phyloP scores from a whole-genome alignment of 1,140 invertebrate genomes.

The Leptinotarsa texana region DNA sequence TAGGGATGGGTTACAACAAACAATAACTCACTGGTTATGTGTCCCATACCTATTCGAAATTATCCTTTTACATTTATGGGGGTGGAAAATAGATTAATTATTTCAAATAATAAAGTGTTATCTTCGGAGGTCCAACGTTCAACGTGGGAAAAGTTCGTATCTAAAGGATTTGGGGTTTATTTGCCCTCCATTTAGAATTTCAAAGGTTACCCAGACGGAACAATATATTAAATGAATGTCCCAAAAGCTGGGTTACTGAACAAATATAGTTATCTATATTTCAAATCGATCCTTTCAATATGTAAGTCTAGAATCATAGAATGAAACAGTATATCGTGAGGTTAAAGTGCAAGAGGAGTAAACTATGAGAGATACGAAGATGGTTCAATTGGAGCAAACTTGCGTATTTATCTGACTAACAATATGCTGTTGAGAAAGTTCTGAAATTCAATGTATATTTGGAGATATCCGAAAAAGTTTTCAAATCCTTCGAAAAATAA shows the following conservation, averaged over 20 bases:
- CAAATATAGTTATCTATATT: no score
- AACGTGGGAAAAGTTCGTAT: background rate
- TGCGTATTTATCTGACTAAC: no score
- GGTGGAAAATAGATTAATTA: slow-evolving; percentile 3
- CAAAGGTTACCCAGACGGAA: background rate
- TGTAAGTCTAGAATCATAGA: no score
- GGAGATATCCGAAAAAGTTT: no score
- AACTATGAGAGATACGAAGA: no score
- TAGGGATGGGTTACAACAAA: background rate
- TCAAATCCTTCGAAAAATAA: no score
- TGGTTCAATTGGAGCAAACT: no score
- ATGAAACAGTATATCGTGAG: no score
- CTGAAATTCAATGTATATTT: no score
- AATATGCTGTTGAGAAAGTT: no score
- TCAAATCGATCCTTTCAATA: no score
- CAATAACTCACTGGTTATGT: background rate
- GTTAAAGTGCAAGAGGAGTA: no score
- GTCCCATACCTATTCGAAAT: background rate
- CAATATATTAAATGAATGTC: background rate
- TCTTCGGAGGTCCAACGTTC: background rate
- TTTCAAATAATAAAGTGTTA: background rate
- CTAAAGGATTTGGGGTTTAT: background rate
- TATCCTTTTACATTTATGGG: background rate
- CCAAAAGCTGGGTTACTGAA: background rate
- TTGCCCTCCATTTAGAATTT: background rate